Evolutionary conservation across 2,113 vertebrate species (phyloP), one percentile per base, ranked within the genome.

Genomic region (Brachyistius frenatus): DNA sequence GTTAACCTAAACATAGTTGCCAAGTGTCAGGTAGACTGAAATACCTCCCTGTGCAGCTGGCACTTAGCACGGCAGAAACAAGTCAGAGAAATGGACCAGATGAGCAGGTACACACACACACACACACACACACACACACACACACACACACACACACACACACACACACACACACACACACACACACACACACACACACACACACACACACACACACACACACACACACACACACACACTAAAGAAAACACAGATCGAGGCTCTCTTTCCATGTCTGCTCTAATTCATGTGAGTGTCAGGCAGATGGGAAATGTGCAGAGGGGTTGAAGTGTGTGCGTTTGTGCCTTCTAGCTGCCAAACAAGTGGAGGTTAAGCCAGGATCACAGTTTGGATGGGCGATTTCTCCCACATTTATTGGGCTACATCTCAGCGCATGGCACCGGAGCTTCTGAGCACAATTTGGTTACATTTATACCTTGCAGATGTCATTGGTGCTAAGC

Each of bases 21-120:
- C 4, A 32, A 37, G 67, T 64, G 33, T 73, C 74, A 70, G 80
- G 78, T 70, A 71, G 68, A 49, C 50, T 65, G 68, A 87, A 88
- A 84, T 61, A 73, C 70, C 65, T 85, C 47, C 8, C 32, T 69
- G 74, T 81, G 65, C 85, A 88, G 88, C 80, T 91, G 88, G 78
- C 55, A 57, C 66, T 83, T 87, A 83, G 81, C 81, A 73, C 79
- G 84, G 73, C 88, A 75, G 83, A 89, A 86, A 74, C 60, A 58
- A 73, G 67, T 52, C 62, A 57, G 80, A 81, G 31, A 78, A 78
- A 81, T 50, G 47, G 73, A 83, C 64, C 85, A 89, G 72, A 87
- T 85, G 71, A 88, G 80, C 82, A 83, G 74, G 63, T 84, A 82
- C 44, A 76, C 72, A 60, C 44, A 73, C 39, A 68, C 16, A 55